phyloP scores from a whole-genome alignment of 2,113 vertebrate species.

The Carlito syrichta region DNA sequence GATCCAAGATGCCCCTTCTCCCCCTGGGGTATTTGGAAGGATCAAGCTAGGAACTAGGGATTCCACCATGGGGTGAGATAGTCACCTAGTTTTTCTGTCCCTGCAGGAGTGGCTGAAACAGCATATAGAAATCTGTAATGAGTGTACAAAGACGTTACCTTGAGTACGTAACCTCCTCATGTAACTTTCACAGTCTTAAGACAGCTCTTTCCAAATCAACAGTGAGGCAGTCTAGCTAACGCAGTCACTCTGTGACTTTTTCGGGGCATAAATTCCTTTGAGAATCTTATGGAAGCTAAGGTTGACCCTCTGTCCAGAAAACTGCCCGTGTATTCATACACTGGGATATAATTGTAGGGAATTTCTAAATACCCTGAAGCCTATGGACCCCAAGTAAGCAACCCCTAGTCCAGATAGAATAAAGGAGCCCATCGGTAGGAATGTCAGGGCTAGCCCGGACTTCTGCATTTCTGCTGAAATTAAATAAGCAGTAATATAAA shows the following conservation, averaged over 20 bases:
- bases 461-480: not conserved
- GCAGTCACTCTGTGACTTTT: not conserved
- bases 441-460: not conserved
- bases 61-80: not conserved
- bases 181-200: not conserved
- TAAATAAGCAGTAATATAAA: slow-evolving; percentile 21
- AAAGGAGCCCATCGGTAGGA: not conserved
- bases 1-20: not conserved
- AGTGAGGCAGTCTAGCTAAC: not conserved
- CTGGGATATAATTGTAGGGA: not conserved
- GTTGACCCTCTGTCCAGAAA: not conserved
- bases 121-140: not conserved
- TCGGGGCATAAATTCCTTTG: not conserved
- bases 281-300: not conserved
- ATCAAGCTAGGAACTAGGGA: not conserved
- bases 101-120: not conserved
- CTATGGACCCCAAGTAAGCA: not conserved
- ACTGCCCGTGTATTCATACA: not conserved
- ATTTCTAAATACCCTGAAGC: not conserved
- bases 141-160: not conserved
- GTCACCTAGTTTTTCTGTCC: not conserved
- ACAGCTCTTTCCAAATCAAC: not conserved
- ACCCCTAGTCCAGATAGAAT: not conserved
- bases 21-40: not conserved
- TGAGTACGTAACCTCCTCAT: not conserved